phyloP scores from a whole-genome alignment of 2,797 vertebrate species.

The Heliangelus exortis region DNA sequence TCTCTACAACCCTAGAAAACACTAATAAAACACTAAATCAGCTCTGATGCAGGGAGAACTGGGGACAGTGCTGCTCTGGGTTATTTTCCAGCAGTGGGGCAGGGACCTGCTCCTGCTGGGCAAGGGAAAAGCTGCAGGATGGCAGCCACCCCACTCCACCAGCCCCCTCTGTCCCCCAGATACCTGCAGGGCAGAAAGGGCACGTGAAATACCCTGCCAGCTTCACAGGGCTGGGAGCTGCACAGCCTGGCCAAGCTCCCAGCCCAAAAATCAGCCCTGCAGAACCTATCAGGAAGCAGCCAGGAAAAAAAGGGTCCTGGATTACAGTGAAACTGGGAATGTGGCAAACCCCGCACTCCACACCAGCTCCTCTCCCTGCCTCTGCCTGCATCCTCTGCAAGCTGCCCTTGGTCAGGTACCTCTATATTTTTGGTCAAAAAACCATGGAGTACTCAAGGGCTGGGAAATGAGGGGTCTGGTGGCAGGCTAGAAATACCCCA shows the following conservation, averaged over 20 bases:
- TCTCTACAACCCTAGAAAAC: conserved; percentile 61
- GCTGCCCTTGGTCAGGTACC: too few relatives aligned
- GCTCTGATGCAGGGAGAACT: conserved; percentile 9
- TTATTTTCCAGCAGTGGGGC: background rate
- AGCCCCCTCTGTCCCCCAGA: fast-evolving
- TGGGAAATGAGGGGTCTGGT: background rate
- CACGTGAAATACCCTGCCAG: fast-evolving
- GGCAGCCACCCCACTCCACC: background rate
- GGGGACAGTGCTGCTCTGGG: background rate
- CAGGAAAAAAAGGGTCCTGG: background rate
- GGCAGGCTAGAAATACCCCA: background rate
- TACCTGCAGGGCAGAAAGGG: background rate
- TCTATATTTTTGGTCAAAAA: background rate
- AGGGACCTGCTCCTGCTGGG: fast-evolving
- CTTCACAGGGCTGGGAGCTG: background rate
- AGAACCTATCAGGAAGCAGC: background rate
- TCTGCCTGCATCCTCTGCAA: fast-evolving
- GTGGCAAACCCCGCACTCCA: fast-evolving
- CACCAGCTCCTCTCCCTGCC: background rate
- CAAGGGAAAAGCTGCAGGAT: background rate
- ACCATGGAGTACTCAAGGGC: background rate
- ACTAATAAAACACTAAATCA: conserved; percentile 50
- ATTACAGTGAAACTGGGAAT: background rate
- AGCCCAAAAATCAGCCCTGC: background rate
- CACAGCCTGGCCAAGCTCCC: background rate